Base-by-base conservation (phyloP, 2,797 vertebrate species). In the Pogonophryne albipinna region DNA sequence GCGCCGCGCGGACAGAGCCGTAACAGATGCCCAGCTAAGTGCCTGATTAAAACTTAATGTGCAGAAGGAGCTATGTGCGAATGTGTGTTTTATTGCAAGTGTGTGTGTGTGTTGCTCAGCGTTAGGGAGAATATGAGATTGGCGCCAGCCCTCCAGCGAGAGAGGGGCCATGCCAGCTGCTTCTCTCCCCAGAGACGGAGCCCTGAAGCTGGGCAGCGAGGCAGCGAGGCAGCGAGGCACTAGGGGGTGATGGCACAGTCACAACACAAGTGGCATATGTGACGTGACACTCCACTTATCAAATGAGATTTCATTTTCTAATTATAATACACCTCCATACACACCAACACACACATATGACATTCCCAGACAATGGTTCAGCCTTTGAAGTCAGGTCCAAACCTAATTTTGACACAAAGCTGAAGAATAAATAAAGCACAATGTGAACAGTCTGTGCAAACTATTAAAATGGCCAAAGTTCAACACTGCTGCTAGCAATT, bases 41-140 rank as follows among this genome's bases (percentile, higher is more conserved):
- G 93, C 94, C 90, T 94, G 93, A 95, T 95, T 93, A 95, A 95
- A 95, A 94, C 87, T 95, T 95, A 94, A 95, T 95, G 87, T 91
- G 92, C 88, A 91, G 91, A 92, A 87, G 72, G 84, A 90, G 79
- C 81, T 51, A 19, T 78, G 85, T 78, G 81, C 58, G 20, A 82
- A 60, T 74, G 74, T 81, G 73, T 56, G 51, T 60, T 68, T 73
- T 46, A 59, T 44, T 66, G 47, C 8, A 10, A 41, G 31, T 76
- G 79, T 79, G 71, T 77, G 71, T 75, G 77, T 76, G 81, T 82
- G 45, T 71, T 68, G 79, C 69, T 56, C 53, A 55, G 85, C 38
- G 78, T 76, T 58, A 42, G 78, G 71, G 74, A 84, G 75, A 80
- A 74, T 80, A 81, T 75, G 88, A 92, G 86, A 90, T 88, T 84